Conservation (phyloP, 2,888 invertebrate species). For the Eulithis prunata region DNA sequence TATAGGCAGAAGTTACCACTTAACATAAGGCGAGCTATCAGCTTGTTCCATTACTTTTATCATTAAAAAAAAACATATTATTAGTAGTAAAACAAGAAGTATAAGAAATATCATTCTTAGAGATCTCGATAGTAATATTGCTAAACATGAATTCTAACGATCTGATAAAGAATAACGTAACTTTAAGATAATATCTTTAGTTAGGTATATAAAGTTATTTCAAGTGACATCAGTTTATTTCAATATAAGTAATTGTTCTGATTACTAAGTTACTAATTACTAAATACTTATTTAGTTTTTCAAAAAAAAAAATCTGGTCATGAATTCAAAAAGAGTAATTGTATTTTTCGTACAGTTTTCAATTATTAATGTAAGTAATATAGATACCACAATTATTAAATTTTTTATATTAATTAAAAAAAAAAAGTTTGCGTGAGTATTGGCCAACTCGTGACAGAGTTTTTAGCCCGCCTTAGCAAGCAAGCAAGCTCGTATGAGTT, state of each 20-base stretch:
- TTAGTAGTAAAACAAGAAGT: too few species aligned
- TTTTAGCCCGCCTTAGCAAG: too few species aligned
- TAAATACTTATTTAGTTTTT: neutral
- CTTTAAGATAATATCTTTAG: conserved; percentile 3
- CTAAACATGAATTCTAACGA: neutral
- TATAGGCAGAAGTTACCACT: too few species aligned
- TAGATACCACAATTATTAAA: neutral
- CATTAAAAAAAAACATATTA: too few species aligned
- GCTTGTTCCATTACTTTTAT: too few species aligned
- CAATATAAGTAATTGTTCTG: neutral
- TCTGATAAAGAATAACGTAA: conserved; percentile 6
- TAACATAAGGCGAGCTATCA: too few species aligned
- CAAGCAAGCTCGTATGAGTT: too few species aligned
- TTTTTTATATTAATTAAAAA: neutral
- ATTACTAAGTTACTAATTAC: too few species aligned
- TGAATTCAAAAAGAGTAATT: neutral
- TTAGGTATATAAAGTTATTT: conserved; percentile 13
- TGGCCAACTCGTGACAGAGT: too few species aligned
- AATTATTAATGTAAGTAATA: conserved; percentile 20
- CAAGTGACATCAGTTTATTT: neutral
- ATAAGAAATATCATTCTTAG: neutral
- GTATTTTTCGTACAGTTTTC: neutral
- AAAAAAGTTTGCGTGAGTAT: too few species aligned
- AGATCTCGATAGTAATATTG: neutral
- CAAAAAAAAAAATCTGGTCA: neutral